Evolutionary conservation across 1,140 invertebrate species (phyloP).

Genomic region (Centruroides sculpturatus): DNA sequence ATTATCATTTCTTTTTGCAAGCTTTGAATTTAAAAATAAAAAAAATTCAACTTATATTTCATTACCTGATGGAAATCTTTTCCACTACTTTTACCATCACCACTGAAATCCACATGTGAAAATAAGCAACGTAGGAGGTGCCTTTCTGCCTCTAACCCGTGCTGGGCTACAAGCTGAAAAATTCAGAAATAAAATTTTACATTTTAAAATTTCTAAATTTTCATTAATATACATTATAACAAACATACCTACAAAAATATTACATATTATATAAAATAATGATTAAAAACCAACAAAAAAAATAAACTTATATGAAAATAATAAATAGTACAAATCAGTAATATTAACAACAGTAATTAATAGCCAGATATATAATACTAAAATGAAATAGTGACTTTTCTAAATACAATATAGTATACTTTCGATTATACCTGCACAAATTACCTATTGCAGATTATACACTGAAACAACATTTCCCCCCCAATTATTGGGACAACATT

Average conservation of each 20-base stretch:
- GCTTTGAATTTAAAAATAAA: not conserved
- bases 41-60: not conserved
- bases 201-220: not conserved
- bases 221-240: not conserved
- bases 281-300: no score
- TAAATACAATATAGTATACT: no score
- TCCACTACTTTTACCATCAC: constrained; percentile 35
- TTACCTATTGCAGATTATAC: no score
- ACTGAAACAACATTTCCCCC: no score
- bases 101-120: constrained; percentile 46
- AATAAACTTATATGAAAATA: no score
- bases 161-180: constrained; percentile 53
- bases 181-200: not conserved
- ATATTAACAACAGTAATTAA: no score
- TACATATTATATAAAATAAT: not conserved
- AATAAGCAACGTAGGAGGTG: constrained; percentile 75
- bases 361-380: no score
- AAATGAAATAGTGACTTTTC: no score
- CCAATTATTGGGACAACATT: no score
- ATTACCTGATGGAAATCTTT: constrained; percentile 36
- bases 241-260: not conserved
- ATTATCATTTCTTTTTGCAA: not conserved
- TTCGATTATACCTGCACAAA: no score
- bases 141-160: constrained; percentile 73
- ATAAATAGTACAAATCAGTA: no score